Percentiles rank a stretch among this genome's conserved stretches.
Evolutionary conservation across 2,113 vertebrate species (phyloP).

Genomic region (Corythornis cristatus): DNA sequence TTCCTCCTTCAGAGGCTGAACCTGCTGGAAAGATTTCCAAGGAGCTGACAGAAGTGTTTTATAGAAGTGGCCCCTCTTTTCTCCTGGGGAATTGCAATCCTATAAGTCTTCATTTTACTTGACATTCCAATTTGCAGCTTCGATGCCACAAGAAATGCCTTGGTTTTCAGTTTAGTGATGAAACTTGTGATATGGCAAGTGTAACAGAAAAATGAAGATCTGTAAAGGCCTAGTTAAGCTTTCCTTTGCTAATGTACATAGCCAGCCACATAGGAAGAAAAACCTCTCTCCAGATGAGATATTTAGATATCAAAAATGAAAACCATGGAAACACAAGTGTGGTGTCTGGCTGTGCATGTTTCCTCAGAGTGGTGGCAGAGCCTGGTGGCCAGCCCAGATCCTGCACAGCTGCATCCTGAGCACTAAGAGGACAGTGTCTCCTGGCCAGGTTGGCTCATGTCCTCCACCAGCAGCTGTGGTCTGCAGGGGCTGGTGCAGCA

Average conservation of each 20-base stretch:
- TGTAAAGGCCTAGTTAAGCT: conserved; percentile 10
- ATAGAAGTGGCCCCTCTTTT: background rate
- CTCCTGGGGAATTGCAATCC: conserved; percentile 50
- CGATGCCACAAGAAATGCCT: conserved; percentile 52
- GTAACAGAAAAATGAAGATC: conserved; percentile 53
- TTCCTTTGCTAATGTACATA: background rate
- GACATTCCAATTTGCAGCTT: conserved; percentile 71
- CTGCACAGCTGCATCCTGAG: accelerated
- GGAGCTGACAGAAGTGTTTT: conserved; percentile 53
- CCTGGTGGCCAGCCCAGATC: background rate
- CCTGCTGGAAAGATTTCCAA: conserved; percentile 40
- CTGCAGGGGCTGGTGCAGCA: background rate
- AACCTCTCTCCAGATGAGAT: background rate
- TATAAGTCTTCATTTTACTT: conserved; percentile 64
- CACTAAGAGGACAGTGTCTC: background rate
- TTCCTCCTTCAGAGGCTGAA: conserved; percentile 30
- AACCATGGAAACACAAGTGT: background rate
- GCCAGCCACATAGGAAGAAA: background rate
- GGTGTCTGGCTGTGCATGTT: background rate
- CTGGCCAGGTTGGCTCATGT: accelerated
- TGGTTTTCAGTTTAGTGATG: conserved; percentile 40
- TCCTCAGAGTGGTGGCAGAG: accelerated
- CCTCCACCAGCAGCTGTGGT: background rate
- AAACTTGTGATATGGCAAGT: conserved; percentile 44
- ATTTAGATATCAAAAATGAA: background rate